Percentiles rank a stretch among this genome's conserved stretches.
Conservation (phyloP, 2,888 invertebrate genomes). For the Lithophane semibrunnea region DNA sequence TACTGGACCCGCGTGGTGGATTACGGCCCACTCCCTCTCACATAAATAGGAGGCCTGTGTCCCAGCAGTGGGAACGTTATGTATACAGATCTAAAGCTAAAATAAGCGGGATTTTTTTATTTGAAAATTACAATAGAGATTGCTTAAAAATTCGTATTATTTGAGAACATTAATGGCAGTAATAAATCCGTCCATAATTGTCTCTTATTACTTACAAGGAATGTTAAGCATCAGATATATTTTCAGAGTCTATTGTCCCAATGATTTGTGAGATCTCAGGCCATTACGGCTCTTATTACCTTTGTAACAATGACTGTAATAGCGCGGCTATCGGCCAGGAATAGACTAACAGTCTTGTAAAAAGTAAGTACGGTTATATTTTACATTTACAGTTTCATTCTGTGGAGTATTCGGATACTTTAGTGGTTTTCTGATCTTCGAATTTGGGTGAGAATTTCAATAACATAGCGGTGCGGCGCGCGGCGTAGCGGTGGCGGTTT, state of each 20-base stretch:
- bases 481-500: too few relatives aligned
- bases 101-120: slow-evolving; percentile 22
- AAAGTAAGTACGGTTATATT: slow-evolving; percentile 45
- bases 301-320: slow-evolving; percentile 52
- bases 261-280: slow-evolving; percentile 49
- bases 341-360: slow-evolving; percentile 32
- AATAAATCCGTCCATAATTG: slow-evolving; percentile 35
- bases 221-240: slow-evolving; percentile 50
- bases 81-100: not conserved
- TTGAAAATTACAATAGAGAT: slow-evolving; percentile 1
- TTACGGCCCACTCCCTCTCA: too few relatives aligned
- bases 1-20: too few relatives aligned
- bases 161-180: slow-evolving; percentile 26
- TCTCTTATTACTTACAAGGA: slow-evolving; percentile 41
- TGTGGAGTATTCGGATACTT: slow-evolving; percentile 27
- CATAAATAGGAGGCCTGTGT: too few relatives aligned
- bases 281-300: slow-evolving; percentile 54
- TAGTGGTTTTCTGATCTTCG: slow-evolving; percentile 21
- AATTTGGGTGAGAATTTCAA: slow-evolving; percentile 20
- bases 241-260: slow-evolving; percentile 43
- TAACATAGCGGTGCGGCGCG: not conserved
- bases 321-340: slow-evolving; percentile 21
- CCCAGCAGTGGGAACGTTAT: not conserved
- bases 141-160: slow-evolving; percentile 23
- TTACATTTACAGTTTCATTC: slow-evolving; percentile 33